These are phyloP conservation scores for Columba guinea DNA, from an alignment of 2,797 vertebrate species.

Conservation along the genomic window DNA sequence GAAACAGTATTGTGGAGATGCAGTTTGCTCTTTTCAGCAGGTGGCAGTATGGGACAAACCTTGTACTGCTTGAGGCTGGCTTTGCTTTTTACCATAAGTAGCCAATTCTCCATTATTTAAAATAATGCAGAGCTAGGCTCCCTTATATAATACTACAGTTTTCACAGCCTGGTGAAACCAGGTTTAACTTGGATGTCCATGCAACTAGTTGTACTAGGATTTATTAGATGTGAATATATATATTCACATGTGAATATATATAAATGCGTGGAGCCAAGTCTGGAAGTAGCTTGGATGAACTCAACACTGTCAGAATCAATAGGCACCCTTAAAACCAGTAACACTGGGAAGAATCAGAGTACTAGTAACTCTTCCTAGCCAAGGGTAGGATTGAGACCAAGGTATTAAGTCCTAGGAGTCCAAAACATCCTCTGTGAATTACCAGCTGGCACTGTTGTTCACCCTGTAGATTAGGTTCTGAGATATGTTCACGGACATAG, in stretches of 20 bases:
- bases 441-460: background rate
- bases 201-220: background rate
- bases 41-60: slow-evolving; percentile 57
- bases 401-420: background rate
- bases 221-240: background rate
- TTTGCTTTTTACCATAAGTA: background rate
- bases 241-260: background rate
- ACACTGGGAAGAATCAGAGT: background rate
- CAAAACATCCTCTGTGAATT: background rate
- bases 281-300: background rate
- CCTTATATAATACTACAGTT: background rate
- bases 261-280: background rate
- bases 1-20: background rate
- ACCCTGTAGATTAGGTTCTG: background rate
- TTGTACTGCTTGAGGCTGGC: background rate
- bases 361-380: background rate
- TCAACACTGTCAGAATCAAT: background rate
- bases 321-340: background rate
- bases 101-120: background rate
- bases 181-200: background rate
- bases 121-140: background rate
- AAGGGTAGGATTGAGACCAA: background rate
- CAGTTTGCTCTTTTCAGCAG: slow-evolving; percentile 61
- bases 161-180: background rate
- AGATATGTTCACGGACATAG: background rate